These are phyloP conservation scores for Cantharis flavilabris DNA, from an alignment of 2,888 invertebrate species.

Conservation along the genomic window DNA sequence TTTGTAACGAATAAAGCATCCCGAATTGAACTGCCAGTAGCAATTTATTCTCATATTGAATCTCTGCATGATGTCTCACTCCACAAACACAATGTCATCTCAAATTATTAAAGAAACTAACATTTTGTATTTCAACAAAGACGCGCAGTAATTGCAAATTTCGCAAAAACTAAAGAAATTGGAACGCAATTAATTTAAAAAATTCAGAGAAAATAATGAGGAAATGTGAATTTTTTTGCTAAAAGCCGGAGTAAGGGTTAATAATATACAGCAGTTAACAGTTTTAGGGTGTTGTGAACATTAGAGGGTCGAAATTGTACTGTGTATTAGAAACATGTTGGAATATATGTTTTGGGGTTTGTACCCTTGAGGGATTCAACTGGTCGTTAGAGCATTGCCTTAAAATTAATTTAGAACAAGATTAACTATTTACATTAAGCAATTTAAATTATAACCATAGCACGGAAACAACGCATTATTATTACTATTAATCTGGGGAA, in stretches of 20 bases:
- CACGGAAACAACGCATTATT: background rate
- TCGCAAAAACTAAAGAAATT: background rate
- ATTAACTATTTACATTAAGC: constrained; percentile 5
- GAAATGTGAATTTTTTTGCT: background rate
- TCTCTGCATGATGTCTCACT: constrained; percentile 43
- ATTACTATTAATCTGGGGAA: background rate
- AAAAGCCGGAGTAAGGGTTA: constrained; percentile 5
- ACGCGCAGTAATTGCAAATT: background rate
- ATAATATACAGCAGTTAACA: constrained; percentile 6
- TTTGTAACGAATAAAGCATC: constrained; percentile 42
- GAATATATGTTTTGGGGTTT: constrained; percentile 39
- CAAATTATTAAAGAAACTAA: constrained; percentile 39
- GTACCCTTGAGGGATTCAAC: constrained; percentile 42
- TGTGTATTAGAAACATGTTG: constrained; percentile 29
- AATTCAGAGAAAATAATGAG: background rate
- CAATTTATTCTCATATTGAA: constrained; percentile 49
- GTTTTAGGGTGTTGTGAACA: constrained; percentile 10
- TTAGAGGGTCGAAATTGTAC: constrained; percentile 11
- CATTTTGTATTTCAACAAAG: background rate
- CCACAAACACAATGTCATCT: constrained; percentile 44
- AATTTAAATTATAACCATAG: background rate
- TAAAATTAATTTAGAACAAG: constrained; percentile 51
- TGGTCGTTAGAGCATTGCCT: constrained; percentile 55
- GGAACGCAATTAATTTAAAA: background rate
- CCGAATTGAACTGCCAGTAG: constrained; percentile 52